Base-by-base conservation (phyloP, 2,113 vertebrate species). In the Regulus satrapa region DNA sequence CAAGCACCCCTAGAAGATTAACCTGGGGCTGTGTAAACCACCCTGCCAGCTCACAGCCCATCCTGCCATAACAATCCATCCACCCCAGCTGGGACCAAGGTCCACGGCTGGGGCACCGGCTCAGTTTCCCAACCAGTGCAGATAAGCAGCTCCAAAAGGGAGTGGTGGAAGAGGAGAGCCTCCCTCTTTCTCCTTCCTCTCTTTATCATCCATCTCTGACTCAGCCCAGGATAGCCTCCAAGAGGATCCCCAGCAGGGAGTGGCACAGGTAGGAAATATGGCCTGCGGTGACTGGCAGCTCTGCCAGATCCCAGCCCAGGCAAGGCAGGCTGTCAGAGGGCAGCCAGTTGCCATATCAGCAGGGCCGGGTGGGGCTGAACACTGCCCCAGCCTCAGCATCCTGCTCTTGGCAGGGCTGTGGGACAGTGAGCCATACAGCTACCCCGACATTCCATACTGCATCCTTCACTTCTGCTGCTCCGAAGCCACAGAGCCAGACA, bases 61-160 rank as follows among this genome's bases (percentile, higher is more conserved):
- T 24, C 45, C 72, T n/a, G 61, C 20, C 7, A 4, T 6, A 43
- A 29, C 5, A 14, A 12, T 3, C 51, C 41, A 8, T 5, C 36
- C 28, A 5, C 23, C 12, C 14, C 5, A 41, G 7, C 15, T 19
- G 21, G n/a, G n/a, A 61, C 28, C 38, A 64, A 80, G 34, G 26
- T 38, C 61, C 9, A 0, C 0, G 3, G 46, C 23, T 4, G 2
- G n/a, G 43, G 41, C 49, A 38, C 2, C 10, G 77, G 51, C 36
- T 71, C 78, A 64, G 52, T 40, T 45, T 61, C 25, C 34, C 76
- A 82, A 36, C 9, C 5, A 0, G 2, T 4, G 14, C 49, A 84
- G 83, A 93, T 40, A 85, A 91, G 34, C 38, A 0, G 0, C 21
- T 83, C 17, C 9, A 25, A 51, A 72, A 69, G 24, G 6, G 0